Evolutionary conservation across 2,797 vertebrate genomes (phyloP).

Genomic region (Ibycter americanus): DNA sequence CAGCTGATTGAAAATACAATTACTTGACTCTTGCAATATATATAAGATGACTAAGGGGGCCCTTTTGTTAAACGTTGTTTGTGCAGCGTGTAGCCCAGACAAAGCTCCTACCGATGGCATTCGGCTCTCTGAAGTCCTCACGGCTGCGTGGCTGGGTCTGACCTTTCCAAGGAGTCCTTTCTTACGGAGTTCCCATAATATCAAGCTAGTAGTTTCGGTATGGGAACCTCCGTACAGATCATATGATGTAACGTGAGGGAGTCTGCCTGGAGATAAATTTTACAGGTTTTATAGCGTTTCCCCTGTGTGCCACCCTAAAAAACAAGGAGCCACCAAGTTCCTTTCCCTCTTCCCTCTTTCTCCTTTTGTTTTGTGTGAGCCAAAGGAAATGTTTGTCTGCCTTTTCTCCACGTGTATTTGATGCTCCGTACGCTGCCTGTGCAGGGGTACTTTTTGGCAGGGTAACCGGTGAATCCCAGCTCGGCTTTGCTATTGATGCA

Average conservation of each 20-base stretch:
- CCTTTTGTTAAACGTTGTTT: slow-evolving; percentile 70
- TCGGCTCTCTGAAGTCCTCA: slow-evolving; percentile 30
- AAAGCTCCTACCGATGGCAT: slow-evolving; percentile 68
- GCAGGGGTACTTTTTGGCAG: not conserved
- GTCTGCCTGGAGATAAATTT: not conserved
- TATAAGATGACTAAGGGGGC: slow-evolving; percentile 63
- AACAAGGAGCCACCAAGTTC: not conserved
- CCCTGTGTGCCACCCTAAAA: no score
- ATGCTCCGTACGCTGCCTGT: fast-evolving
- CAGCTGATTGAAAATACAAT: slow-evolving; percentile 67
- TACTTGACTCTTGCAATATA: slow-evolving; percentile 67
- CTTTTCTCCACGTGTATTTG: not conserved
- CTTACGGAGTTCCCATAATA: not conserved
- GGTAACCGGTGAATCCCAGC: not conserved
- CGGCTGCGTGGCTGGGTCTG: slow-evolving; percentile 8
- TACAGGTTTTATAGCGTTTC: not conserved
- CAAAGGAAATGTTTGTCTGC: not conserved
- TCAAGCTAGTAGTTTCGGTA: not conserved
- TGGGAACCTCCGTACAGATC: not conserved
- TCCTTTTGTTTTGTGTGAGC: not conserved
- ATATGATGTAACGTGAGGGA: fast-evolving
- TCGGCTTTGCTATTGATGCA: not conserved
- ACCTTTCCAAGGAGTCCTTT: slow-evolving; percentile 26
- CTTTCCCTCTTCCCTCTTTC: not conserved
- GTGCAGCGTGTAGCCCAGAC: slow-evolving; percentile 62